These are phyloP conservation scores for Diadegma fenestrale DNA, from an alignment of 2,888 invertebrate genomes.

Conservation along the genomic window DNA sequence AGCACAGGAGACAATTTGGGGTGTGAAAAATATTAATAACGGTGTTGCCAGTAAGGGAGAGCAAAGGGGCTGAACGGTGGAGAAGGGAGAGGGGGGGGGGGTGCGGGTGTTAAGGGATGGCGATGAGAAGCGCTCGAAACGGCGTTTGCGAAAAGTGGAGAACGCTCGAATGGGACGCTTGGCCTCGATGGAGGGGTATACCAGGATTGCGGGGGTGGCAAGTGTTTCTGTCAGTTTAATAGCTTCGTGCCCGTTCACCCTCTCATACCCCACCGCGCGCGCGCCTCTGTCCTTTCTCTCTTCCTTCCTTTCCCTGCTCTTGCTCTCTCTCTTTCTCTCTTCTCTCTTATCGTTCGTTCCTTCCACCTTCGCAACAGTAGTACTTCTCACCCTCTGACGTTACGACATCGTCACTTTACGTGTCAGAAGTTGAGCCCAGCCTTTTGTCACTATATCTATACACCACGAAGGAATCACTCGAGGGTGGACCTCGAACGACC, in stretches of 20 bases:
- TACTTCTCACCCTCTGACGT: slow-evolving; percentile 78
- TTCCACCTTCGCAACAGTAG: slow-evolving; percentile 36
- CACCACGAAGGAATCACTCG: slow-evolving; percentile 46
- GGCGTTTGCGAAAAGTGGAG: slow-evolving; percentile 69
- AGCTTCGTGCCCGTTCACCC: slow-evolving; percentile 82
- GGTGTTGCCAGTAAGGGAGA: slow-evolving; percentile 75
- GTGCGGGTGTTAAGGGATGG: slow-evolving; percentile 61
- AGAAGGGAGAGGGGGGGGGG: slow-evolving; percentile 63
- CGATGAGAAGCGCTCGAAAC: slow-evolving; percentile 56
- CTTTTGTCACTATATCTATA: slow-evolving; percentile 36
- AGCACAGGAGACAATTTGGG: slow-evolving; percentile 82
- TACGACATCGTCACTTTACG: slow-evolving; percentile 84
- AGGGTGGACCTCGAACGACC: slow-evolving; percentile 44
- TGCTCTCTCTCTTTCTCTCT: slow-evolving; percentile 67
- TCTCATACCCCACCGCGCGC: slow-evolving; percentile 60
- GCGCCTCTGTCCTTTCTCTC: slow-evolving; percentile 59
- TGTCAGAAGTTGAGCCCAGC: slow-evolving; percentile 82
- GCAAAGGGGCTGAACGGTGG: slow-evolving; percentile 49
- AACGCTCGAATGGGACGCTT: slow-evolving; percentile 68
- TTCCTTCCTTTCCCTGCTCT: slow-evolving; percentile 57
- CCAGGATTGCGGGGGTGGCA: slow-evolving; percentile 81
- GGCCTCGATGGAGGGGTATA: slow-evolving; percentile 61
- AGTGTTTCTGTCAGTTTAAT: slow-evolving; percentile 85
- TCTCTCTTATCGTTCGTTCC: slow-evolving; percentile 56
- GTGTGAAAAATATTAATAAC: slow-evolving; percentile 84